Conservation (phyloP, 2,888 invertebrate species). For the Koerneria pararmatus region DNA sequence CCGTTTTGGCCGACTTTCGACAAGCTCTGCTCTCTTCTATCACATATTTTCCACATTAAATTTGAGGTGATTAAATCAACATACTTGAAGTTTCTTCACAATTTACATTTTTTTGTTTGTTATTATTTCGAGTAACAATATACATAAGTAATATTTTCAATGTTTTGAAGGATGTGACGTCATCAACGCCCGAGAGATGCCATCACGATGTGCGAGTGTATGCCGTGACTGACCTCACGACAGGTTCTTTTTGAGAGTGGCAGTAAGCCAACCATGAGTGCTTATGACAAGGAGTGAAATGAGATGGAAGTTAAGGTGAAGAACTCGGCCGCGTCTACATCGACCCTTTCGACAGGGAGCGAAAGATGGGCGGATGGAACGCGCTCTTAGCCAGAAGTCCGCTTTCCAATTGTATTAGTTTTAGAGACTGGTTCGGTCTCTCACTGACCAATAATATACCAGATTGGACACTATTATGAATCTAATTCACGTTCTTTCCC, state of each 20-base stretch:
- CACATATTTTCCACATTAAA: conserved; percentile 47
- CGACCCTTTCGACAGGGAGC: conserved; percentile 53
- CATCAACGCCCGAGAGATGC: conserved; percentile 43
- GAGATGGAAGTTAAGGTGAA: conserved; percentile 25
- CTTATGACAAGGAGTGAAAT: conserved; percentile 14
- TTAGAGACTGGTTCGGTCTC: too few species aligned
- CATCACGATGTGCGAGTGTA: conserved; percentile 52
- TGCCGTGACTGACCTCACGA: conserved; percentile 44
- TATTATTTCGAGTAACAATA: not conserved
- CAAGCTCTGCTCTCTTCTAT: conserved; percentile 40
- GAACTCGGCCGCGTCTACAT: conserved; percentile 50
- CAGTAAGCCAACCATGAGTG: not conserved
- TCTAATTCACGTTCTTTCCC: too few species aligned
- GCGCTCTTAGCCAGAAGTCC: conserved; percentile 50
- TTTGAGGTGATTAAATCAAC: conserved; percentile 43
- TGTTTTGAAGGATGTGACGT: conserved; percentile 42
- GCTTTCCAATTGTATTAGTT: conserved; percentile 16
- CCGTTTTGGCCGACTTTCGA: conserved; percentile 59
- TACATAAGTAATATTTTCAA: not conserved
- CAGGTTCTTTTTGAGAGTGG: conserved; percentile 30
- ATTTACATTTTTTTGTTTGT: too few species aligned
- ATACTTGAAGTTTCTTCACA: too few species aligned
- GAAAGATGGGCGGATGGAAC: conserved; percentile 51
- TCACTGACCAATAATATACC: too few species aligned
- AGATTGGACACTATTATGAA: too few species aligned